These are phyloP conservation scores for Nebria salina DNA, from an alignment of 2,888 invertebrate species.

Conservation along the genomic window DNA sequence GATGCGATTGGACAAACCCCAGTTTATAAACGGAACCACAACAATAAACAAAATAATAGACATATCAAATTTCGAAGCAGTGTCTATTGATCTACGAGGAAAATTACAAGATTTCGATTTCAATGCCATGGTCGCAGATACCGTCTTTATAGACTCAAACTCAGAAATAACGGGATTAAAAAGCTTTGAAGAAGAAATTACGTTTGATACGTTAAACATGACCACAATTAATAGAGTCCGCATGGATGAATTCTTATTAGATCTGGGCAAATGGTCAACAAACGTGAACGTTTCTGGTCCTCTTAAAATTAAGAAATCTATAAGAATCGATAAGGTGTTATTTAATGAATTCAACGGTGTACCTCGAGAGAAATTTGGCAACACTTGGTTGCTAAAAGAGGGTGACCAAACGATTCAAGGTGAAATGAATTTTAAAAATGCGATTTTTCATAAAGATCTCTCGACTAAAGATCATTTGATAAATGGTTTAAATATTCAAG, in stretches of 20 bases:
- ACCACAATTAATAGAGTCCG: conserved; percentile 43
- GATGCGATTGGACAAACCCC: conserved; percentile 49
- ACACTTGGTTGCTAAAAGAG: conserved; percentile 59
- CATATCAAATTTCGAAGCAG: conserved; percentile 49
- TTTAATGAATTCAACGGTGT: conserved; percentile 63
- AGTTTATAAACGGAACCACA: conserved; percentile 51
- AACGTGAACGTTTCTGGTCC: conserved; percentile 49
- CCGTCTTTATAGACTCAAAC: conserved; percentile 52
- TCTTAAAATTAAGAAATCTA: conserved; percentile 49
- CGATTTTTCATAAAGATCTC: conserved; percentile 57
- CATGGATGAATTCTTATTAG: conserved; percentile 43
- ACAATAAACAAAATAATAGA: conserved; percentile 49
- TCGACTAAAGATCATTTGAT: conserved; percentile 58
- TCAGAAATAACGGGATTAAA: conserved; percentile 53
- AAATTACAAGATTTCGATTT: conserved; percentile 55
- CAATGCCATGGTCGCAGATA: conserved; percentile 55
- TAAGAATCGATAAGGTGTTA: conserved; percentile 59
- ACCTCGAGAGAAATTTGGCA: conserved; percentile 59
- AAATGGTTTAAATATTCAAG: conserved; percentile 58
- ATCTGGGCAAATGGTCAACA: conserved; percentile 43
- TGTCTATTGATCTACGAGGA: conserved; percentile 49
- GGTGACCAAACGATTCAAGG: conserved; percentile 56
- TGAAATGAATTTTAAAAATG: conserved; percentile 55
- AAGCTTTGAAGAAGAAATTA: conserved; percentile 53
- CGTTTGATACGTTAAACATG: conserved; percentile 52